Evolutionary conservation across 1,140 invertebrate genomes (phyloP).

Genomic region (Aphaenogaster floridana): DNA sequence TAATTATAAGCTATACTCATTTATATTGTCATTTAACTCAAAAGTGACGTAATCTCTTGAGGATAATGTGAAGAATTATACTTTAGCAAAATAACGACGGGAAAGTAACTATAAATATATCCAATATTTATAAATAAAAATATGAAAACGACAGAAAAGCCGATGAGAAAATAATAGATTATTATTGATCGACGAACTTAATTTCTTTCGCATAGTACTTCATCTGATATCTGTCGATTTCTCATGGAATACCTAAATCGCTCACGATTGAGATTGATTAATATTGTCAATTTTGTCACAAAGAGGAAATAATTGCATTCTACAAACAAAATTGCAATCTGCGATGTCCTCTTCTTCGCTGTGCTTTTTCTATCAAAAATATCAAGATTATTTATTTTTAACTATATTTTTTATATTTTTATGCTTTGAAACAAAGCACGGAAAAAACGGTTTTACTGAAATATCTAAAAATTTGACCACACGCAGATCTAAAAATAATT

Average conservation of each 20-base stretch:
- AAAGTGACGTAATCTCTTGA: conserved; percentile 7
- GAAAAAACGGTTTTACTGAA: too few species aligned
- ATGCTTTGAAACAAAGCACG: not conserved
- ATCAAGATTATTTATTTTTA: not conserved
- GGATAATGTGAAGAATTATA: not conserved
- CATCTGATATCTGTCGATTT: not conserved
- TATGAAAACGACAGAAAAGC: not conserved
- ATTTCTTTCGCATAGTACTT: not conserved
- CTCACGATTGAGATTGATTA: not conserved
- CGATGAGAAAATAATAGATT: not conserved
- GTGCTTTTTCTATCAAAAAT: not conserved
- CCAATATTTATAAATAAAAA: conserved; percentile 11
- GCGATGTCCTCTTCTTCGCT: not conserved
- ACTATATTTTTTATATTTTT: not conserved
- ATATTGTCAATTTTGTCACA: not conserved
- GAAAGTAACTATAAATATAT: conserved; percentile 4
- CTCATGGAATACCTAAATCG: not conserved
- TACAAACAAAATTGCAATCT: not conserved
- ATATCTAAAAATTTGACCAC: too few species aligned
- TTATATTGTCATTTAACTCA: not conserved
- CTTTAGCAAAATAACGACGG: not conserved
- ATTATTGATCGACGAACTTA: conserved; percentile 30
- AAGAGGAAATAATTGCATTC: not conserved
- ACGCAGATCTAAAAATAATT: too few species aligned
- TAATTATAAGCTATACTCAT: not conserved